Percentiles rank a stretch among this genome's conserved stretches.
phyloP scores from a whole-genome alignment of 2,113 vertebrate species.

The Lepisosteus oculatus region DNA sequence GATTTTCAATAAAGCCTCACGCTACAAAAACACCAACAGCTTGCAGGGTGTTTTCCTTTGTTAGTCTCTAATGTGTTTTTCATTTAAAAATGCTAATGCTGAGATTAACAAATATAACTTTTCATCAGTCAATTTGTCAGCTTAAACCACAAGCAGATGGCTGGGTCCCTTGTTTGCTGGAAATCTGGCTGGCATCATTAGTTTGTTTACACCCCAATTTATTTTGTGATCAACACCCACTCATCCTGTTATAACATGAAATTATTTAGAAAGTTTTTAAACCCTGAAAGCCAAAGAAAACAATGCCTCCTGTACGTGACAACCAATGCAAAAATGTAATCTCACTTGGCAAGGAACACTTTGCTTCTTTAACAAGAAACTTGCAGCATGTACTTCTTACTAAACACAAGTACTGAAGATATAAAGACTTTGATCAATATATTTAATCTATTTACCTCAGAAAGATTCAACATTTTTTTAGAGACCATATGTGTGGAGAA shows the following conservation, averaged over 20 bases:
- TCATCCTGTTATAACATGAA: background rate
- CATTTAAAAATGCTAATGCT: constrained; percentile 16
- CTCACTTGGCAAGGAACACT: no score
- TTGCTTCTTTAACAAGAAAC: no score
- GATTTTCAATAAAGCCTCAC: no score
- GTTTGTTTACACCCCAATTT: constrained; percentile 4
- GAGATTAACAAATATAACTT: constrained; percentile 20
- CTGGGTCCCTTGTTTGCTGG: constrained; percentile 11
- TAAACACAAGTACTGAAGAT: no score
- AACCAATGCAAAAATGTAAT: no score
- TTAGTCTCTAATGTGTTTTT: constrained; percentile 14
- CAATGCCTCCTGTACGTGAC: no score
- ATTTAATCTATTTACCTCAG: no score
- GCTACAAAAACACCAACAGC: constrained; percentile 19
- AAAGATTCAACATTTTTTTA: no score
- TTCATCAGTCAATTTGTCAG: constrained; percentile 16
- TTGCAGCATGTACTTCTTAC: no score
- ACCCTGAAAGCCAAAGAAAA: background rate
- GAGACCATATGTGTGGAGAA: no score
- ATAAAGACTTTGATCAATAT: no score
- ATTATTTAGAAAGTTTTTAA: no score
- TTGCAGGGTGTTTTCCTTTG: constrained; percentile 15
- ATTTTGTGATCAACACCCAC: constrained; percentile 3
- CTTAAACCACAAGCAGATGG: constrained; percentile 21
- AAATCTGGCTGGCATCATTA: background rate